These are phyloP conservation scores for Drosophila barbarae DNA, from an alignment of 2,888 invertebrate genomes.

Conservation along the genomic window DNA sequence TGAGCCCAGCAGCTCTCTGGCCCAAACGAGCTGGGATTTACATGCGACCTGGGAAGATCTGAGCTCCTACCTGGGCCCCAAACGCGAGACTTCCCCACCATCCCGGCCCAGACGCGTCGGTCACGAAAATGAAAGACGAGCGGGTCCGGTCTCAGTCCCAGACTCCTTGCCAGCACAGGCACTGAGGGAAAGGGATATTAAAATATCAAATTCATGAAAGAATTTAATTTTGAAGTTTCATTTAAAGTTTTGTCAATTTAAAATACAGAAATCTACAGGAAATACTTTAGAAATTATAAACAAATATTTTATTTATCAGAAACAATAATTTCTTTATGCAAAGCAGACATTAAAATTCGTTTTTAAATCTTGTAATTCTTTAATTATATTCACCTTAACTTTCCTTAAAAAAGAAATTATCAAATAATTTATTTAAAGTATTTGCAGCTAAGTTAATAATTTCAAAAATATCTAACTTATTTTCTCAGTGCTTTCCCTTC, in stretches of 20 bases:
- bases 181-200: not conserved
- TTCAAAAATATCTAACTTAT: not conserved
- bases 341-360: too few relatives aligned
- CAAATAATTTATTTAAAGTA: too few relatives aligned
- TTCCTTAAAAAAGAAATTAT: too few relatives aligned
- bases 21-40: slow-evolving; percentile 54
- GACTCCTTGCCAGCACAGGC: slow-evolving; percentile 5
- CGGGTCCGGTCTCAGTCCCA: slow-evolving; percentile 33
- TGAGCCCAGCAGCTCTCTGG: slow-evolving; percentile 64
- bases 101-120: slow-evolving; percentile 25
- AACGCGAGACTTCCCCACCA: slow-evolving; percentile 19
- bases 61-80: slow-evolving; percentile 23
- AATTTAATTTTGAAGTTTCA: not conserved
- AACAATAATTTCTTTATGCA: too few relatives aligned
- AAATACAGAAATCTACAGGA: too few relatives aligned
- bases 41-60: slow-evolving; percentile 61
- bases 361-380: too few relatives aligned
- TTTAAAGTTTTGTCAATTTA: not conserved
- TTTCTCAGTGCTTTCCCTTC: slow-evolving; percentile 6
- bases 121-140: slow-evolving; percentile 72
- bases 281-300: too few relatives aligned
- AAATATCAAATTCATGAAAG: not conserved
- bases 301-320: too few relatives aligned
- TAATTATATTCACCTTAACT: too few relatives aligned
- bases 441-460: too few relatives aligned